Evolutionary conservation across 2,888 invertebrate species (phyloP).

Genomic region (Kuschelorhynchus macadamiae): DNA sequence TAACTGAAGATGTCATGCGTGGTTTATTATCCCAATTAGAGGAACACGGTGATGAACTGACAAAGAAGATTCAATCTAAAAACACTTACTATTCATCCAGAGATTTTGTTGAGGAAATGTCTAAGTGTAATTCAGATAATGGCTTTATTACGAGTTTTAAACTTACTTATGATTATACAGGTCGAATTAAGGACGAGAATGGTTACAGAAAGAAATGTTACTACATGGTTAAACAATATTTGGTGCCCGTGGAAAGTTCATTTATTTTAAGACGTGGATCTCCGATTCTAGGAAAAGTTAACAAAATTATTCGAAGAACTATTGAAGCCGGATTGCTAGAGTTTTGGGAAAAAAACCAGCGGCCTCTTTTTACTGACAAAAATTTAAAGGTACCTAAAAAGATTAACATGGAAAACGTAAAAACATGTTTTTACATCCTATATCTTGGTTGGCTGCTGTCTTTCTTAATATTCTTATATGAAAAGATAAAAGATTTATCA

Average conservation of each 20-base stretch:
- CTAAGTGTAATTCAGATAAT: background rate
- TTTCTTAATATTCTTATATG: slow-evolving; percentile 18
- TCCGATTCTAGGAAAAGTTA: slow-evolving; percentile 17
- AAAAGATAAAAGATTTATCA: slow-evolving; percentile 18
- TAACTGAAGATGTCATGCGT: slow-evolving; percentile 5
- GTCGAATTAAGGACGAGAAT: slow-evolving; percentile 8
- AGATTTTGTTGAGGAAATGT: slow-evolving; percentile 10
- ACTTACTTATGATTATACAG: slow-evolving; percentile 9
- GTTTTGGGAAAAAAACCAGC: slow-evolving; percentile 20
- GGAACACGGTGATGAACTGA: background rate
- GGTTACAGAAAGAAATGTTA: slow-evolving; percentile 29
- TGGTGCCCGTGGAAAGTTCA: background rate
- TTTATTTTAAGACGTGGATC: slow-evolving; percentile 18
- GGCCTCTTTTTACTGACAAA: slow-evolving; percentile 2
- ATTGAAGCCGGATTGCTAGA: slow-evolving; percentile 24
- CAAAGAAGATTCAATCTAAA: slow-evolving; percentile 2
- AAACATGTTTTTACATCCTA: slow-evolving; percentile 18
- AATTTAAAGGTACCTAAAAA: slow-evolving; percentile 6
- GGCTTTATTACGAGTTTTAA: slow-evolving; percentile 13
- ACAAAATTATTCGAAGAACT: slow-evolving; percentile 8
- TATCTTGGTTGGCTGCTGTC: slow-evolving; percentile 1
- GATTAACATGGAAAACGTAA: slow-evolving; percentile 1
- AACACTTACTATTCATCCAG: slow-evolving; percentile 11
- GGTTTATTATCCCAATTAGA: background rate
- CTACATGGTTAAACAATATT: slow-evolving; percentile 10